Evolutionary conservation across 1,140 invertebrate species (phyloP), one percentile per base, ranked within the genome.

Genomic region (Notospermus geniculatus): DNA sequence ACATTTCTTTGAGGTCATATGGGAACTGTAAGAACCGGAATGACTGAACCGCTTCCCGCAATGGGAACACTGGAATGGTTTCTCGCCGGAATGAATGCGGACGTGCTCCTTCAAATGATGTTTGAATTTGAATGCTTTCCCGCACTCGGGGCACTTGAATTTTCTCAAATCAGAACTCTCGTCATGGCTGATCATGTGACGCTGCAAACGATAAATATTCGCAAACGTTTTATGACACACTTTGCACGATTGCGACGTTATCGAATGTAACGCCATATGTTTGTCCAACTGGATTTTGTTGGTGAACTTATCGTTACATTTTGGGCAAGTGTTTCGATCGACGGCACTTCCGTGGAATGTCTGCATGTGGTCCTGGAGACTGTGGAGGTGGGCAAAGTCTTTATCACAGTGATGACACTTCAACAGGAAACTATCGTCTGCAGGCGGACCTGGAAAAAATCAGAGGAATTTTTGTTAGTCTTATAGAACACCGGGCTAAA

Each of bases 1-100:
- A 84, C 97, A 99, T 83, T 99, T 99, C 83, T 99, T 99, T 64
- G 95, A 97, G 60, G 95, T 98, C 92, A 95, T 98, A 83, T 99
- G 97, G 75, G 94, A 97, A 69, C 95, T 98, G 82, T 96, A 99
- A 13, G 95, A 98, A 22, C 97, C 97, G 11, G 97, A 99, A 83
- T 99, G 97, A 2, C 95, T 98, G 83, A 99, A 99, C 60, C 96
- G 87, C 82, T 99, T 99, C 60, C 92, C 91, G 81, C 97, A 99
- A 81, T 97, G 96, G 69, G 87, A 88, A 79, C 97, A 99, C 80
- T 91, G 89, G 80, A 98, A 99, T 22, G 97, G 97, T 81, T 98
- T 99, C 83, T 98, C 96, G 27, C 96, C 83, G 54, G 74, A 76
- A 84, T 99, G 97, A 74, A 98, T 98, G 58, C 97, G 88, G 64